Conservation (phyloP, 2,797 vertebrate genomes). For the Helicolenus hilgendorfi region DNA sequence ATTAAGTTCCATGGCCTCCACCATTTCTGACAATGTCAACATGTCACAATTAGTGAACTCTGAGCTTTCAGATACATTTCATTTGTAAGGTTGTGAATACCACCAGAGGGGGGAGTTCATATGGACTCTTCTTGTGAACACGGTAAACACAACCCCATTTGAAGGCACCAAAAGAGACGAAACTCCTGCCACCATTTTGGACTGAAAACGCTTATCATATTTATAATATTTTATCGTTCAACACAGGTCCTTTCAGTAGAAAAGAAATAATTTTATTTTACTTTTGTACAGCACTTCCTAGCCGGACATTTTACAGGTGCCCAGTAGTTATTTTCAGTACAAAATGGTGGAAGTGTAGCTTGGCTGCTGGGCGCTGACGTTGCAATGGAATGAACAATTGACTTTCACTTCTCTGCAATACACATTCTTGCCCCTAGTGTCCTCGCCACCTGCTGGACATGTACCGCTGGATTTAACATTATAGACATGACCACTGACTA, state of each 20-base stretch:
- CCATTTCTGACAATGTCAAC: too few species aligned
- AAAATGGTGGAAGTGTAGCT: not conserved
- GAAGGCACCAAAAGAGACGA: not conserved
- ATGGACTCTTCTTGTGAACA: too few species aligned
- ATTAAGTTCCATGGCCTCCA: too few species aligned
- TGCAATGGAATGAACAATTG: not conserved
- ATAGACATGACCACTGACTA: not conserved
- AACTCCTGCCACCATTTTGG: not conserved
- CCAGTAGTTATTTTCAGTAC: fast-evolving
- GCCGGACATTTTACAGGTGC: fast-evolving
- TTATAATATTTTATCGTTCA: not conserved
- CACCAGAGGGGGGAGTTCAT: not conserved
- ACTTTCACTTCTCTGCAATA: not conserved
- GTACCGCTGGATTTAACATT: not conserved
- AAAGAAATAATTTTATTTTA: too few species aligned
- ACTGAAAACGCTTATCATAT: not conserved
- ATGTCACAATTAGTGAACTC: too few species aligned
- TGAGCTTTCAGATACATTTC: too few species aligned
- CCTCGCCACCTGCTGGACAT: not conserved
- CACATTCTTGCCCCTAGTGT: too few species aligned
- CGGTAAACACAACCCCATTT: too few species aligned
- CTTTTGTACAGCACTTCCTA: not conserved
- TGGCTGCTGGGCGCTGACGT: not conserved
- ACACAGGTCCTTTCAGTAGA: not conserved
- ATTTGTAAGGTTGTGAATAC: too few species aligned